phyloP scores from a whole-genome alignment of 2,888 invertebrate genomes.

The Agrypnus murinus region DNA sequence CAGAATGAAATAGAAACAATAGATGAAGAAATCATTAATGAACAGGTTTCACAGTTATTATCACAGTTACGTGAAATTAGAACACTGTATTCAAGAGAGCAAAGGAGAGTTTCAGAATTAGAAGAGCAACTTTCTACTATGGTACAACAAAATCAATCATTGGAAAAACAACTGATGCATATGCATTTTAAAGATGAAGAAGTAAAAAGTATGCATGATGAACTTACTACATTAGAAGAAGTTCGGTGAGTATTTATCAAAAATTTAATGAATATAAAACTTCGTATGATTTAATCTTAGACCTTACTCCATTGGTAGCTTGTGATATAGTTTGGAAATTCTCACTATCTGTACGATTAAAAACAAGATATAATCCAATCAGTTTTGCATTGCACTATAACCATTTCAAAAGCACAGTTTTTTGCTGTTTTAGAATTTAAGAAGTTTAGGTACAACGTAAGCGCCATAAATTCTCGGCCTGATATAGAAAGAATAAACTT shows the following conservation, averaged over 20 bases:
- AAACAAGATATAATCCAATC: too few relatives aligned
- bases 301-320: too few relatives aligned
- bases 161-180: conserved; percentile 81
- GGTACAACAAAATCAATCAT: conserved; percentile 80
- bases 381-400: too few relatives aligned
- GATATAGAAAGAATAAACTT: too few relatives aligned
- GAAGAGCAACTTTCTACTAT: conserved; percentile 85
- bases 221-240: conserved; percentile 88
- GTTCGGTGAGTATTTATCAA: conserved; percentile 81
- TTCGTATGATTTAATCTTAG: too few relatives aligned
- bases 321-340: too few relatives aligned
- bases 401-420: too few relatives aligned
- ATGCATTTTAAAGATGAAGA: conserved; percentile 81
- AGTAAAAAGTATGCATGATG: conserved; percentile 88
- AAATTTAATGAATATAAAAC: too few relatives aligned
- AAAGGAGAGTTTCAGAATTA: conserved; percentile 82
- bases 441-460: too few relatives aligned
- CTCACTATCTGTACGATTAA: too few relatives aligned
- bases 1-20: conserved; percentile 60
- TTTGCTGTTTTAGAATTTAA: too few relatives aligned
- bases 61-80: conserved; percentile 83
- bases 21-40: conserved; percentile 58
- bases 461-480: too few relatives aligned
- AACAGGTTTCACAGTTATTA: conserved; percentile 74
- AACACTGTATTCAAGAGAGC: conserved; percentile 81